phyloP scores from a whole-genome alignment of 2,113 vertebrate species.

The Ibidorhyncha struthersii region DNA sequence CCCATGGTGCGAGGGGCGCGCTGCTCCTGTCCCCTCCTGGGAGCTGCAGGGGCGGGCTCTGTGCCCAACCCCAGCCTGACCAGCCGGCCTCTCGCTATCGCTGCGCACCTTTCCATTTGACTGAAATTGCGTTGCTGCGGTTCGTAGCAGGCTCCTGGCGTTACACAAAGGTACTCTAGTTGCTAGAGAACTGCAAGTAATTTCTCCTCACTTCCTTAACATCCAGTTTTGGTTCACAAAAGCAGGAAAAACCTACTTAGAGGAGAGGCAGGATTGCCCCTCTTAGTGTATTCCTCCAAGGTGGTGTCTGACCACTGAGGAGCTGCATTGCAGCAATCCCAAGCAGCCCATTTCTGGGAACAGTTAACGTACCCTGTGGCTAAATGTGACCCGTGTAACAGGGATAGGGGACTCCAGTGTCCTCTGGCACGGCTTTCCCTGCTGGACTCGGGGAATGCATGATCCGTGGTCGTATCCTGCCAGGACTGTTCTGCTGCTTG shows the following conservation, averaged over 20 bases:
- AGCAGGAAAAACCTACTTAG: slow-evolving; percentile 9
- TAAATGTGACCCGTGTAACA: not conserved
- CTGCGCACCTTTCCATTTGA: not conserved
- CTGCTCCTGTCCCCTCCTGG: not conserved
- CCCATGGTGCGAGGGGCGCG: not conserved
- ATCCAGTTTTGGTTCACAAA: slow-evolving; percentile 24
- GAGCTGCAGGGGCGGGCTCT: not conserved
- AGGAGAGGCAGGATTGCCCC: not conserved
- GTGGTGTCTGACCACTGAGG: not conserved
- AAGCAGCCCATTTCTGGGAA: not conserved
- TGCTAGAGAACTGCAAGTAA: not conserved
- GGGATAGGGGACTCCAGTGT: not conserved
- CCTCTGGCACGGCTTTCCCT: not conserved
- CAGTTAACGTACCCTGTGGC: not conserved
- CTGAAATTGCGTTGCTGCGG: not conserved
- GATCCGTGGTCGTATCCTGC: not conserved
- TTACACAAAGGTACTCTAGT: not conserved
- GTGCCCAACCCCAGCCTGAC: not conserved
- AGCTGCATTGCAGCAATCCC: not conserved
- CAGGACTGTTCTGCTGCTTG: not conserved
- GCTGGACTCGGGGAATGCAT: not conserved
- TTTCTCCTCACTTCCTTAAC: slow-evolving; percentile 19
- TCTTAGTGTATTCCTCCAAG: not conserved
- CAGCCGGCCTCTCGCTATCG: not conserved
- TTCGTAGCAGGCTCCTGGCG: not conserved